Conservation (phyloP, 2,797 vertebrate genomes). For the Anguilla megastoma region DNA sequence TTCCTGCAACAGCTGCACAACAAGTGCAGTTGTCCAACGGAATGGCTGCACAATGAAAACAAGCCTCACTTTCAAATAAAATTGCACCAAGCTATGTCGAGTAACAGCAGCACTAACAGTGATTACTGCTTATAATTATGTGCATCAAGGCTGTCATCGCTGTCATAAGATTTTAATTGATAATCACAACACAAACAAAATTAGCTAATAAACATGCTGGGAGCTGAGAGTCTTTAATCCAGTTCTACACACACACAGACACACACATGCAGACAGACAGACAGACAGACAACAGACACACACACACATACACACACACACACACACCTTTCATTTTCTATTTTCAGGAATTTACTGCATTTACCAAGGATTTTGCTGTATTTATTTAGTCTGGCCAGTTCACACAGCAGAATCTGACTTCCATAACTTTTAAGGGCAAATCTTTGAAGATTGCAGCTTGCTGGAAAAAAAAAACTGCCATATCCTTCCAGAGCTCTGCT, state of each 20-base stretch:
- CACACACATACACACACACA: not conserved
- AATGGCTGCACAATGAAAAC: not conserved
- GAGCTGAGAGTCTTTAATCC: not conserved
- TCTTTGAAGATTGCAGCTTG: conserved; percentile 6
- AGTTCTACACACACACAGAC: not conserved
- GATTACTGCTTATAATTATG: not conserved
- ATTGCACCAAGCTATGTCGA: too few species aligned
- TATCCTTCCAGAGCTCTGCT: not conserved
- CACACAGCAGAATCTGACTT: not conserved
- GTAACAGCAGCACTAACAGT: too few species aligned
- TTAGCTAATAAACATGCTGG: not conserved
- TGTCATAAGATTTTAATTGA: not conserved
- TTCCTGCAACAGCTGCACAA: not conserved
- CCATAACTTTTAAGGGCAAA: not conserved
- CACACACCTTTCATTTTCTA: not conserved
- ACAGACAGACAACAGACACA: not conserved
- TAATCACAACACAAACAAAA: not conserved
- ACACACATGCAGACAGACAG: not conserved
- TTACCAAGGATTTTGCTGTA: conserved; percentile 4
- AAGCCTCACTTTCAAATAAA: not conserved
- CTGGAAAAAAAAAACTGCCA: not conserved
- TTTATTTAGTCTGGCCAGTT: not conserved
- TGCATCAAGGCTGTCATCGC: not conserved
- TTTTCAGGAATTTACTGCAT: conserved; percentile 2
- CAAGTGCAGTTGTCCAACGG: not conserved